Conservation (phyloP, 1,140 invertebrate genomes). For the Apis florea region DNA sequence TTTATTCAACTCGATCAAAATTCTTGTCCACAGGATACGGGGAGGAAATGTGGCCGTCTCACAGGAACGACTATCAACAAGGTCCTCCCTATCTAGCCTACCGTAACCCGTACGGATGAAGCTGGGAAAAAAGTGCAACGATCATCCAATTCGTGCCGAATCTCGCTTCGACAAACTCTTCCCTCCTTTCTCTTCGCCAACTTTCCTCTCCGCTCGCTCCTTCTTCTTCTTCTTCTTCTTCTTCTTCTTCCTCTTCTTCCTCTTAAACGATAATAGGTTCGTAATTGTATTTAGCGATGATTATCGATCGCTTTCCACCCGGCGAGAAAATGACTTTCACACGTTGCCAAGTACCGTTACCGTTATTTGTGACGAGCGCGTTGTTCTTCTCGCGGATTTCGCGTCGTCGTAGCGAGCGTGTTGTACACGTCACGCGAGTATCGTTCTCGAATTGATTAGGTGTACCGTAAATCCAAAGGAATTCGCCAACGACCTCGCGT, state of each 20-base stretch:
- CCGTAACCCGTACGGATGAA: conserved; percentile 58
- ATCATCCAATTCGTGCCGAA: neutral
- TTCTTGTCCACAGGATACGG: conserved; percentile 69
- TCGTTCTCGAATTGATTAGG: neutral
- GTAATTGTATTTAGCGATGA: neutral
- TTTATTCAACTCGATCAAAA: too few species aligned
- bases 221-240: too few species aligned
- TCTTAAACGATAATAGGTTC: too few species aligned
- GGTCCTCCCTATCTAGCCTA: conserved; percentile 49
- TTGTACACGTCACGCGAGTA: neutral
- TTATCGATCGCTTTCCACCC: neutral
- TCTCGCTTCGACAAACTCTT: neutral
- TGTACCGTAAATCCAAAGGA: conserved; percentile 1
- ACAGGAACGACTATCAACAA: conserved; percentile 71
- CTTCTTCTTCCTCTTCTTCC: too few species aligned
- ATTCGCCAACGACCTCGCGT: conserved; percentile 26
- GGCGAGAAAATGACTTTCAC: conserved; percentile 17
- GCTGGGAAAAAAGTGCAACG: neutral
- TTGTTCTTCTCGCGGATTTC: neutral
- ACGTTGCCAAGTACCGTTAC: neutral
- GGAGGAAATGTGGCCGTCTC: conserved; percentile 73
- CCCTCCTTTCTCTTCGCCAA: too few species aligned
- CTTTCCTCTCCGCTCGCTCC: neutral
- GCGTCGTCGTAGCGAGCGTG: too few species aligned
- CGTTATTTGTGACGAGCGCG: neutral